These are phyloP conservation scores for Zapus hudsonius DNA, from an alignment of 2,113 vertebrate genomes.

Conservation along the genomic window DNA sequence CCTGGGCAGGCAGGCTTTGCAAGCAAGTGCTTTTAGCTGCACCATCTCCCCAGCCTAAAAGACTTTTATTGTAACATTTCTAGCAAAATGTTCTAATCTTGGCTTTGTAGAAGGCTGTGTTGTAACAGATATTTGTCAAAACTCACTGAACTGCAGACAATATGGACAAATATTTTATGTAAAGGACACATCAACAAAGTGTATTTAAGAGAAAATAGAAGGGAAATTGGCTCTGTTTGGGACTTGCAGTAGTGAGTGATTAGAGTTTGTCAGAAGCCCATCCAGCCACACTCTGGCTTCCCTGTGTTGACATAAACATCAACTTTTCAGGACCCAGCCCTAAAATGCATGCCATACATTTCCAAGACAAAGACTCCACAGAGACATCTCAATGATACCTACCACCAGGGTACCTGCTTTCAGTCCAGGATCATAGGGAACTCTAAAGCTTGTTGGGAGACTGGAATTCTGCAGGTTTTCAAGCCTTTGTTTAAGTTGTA, in stretches of 20 bases:
- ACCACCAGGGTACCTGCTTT: conserved; percentile 95
- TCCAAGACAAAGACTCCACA: background rate
- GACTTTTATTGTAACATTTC: background rate
- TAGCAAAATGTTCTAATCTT: background rate
- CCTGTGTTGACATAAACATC: background rate
- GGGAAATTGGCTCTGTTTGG: background rate
- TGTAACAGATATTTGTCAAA: background rate
- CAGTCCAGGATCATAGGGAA: conserved; percentile 96
- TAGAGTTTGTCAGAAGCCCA: background rate
- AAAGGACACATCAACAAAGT: background rate
- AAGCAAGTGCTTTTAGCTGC: too few relatives aligned
- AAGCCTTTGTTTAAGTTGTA: conserved; percentile 95
- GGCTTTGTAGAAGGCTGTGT: background rate
- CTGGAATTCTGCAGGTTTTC: conserved; percentile 92
- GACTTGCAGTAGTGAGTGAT: background rate
- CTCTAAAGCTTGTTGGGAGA: conserved; percentile 94
- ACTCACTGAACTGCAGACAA: background rate
- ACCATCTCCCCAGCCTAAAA: background rate
- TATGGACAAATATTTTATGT: background rate
- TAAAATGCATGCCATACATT: background rate
- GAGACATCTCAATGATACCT: conserved; percentile 68
- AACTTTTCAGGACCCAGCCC: background rate
- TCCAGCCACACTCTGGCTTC: background rate
- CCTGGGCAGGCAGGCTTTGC: too few relatives aligned
- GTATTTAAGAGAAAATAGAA: conserved; percentile 31